Percentiles rank a stretch among this genome's conserved stretches.
phyloP scores from a whole-genome alignment of 2,888 invertebrate genomes.

The Hypomecis atomaria region DNA sequence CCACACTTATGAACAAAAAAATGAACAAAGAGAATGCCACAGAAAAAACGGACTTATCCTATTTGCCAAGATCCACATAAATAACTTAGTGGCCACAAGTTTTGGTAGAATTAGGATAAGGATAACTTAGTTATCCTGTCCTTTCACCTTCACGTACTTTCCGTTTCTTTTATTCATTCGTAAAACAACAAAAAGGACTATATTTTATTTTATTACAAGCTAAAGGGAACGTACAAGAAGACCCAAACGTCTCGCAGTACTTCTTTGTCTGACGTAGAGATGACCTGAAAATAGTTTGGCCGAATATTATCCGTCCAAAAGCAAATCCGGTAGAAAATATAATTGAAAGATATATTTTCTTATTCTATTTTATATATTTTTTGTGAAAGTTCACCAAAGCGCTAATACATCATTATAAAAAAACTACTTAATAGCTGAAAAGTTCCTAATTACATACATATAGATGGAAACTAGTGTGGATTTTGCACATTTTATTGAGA shows the following conservation, averaged over 20 bases:
- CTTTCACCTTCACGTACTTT: slow-evolving; percentile 39
- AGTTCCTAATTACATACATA: too few relatives aligned
- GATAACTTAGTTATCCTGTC: slow-evolving; percentile 37
- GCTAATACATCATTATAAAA: too few relatives aligned
- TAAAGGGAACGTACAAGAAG: slow-evolving; percentile 31
- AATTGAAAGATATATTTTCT: too few relatives aligned
- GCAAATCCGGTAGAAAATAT: not conserved
- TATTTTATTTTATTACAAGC: slow-evolving; percentile 44
- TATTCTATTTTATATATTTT: too few relatives aligned
- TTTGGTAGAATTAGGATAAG: slow-evolving; percentile 39
- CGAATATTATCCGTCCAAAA: slow-evolving; percentile 22
- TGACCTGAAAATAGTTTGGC: slow-evolving; percentile 29
- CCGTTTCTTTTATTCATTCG: slow-evolving; percentile 43
- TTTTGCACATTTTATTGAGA: too few relatives aligned
- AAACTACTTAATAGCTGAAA: too few relatives aligned
- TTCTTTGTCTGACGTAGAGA: slow-evolving; percentile 30
- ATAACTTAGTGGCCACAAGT: slow-evolving; percentile 27
- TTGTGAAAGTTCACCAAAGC: too few relatives aligned
- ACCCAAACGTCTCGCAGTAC: slow-evolving; percentile 33
- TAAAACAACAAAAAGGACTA: slow-evolving; percentile 44
- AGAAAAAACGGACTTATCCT: not conserved
- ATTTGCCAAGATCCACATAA: slow-evolving; percentile 5
- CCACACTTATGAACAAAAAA: too few relatives aligned
- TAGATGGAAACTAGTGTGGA: too few relatives aligned
- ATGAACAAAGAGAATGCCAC: too few relatives aligned